Evolutionary conservation across 2,113 vertebrate species (phyloP), one percentile per base, ranked within the genome.

Genomic region (Tyrannus savana): DNA sequence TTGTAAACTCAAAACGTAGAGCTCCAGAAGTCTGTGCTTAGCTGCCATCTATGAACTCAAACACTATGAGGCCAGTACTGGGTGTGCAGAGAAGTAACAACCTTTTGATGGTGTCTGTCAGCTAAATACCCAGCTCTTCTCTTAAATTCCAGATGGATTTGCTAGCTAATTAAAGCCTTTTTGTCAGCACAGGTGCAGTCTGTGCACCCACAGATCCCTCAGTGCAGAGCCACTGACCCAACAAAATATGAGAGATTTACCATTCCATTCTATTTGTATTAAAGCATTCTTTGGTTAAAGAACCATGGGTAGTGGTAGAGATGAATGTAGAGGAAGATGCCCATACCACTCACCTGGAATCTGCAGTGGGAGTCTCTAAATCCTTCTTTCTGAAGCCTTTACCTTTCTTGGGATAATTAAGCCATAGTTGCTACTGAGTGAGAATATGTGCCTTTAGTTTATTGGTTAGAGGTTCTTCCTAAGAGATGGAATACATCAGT

Each of bases 171-270:
- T 8, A 25, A 8, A 39, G 18, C 8, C 50, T 67, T 49, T 84
- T 49, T 67, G 28, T n/a, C 42, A 75, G 42, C 31, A 15, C 7
- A 22, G 27, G 31, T 84, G 42, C 27, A 47, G 27, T 30, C 58
- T 39, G 22, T 52, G 46, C 17, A 3, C 14, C 50, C 63, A 24
- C 44, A 47, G 67, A 72, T 23, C 15, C 14, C 37, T 72, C 0
- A 0, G n/a, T 47, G 18, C 37, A 49, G 19, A 49, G 37, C 14
- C 27, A 52, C 72, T 3, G 1, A 52, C 18, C 49, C 27, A 11
- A 28, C 5, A 39, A 63, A 72, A n/a, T 25, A 41, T 19, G 16
- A 75, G 52, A 19, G 49, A 50, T 27, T 19, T 71, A 27, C 18
- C 4, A 24, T 58, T 62, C 22, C 3, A 41, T 84, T 90, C 77